Conservation (phyloP, 2,888 invertebrate genomes). For the Eupithecia subfuscata region DNA sequence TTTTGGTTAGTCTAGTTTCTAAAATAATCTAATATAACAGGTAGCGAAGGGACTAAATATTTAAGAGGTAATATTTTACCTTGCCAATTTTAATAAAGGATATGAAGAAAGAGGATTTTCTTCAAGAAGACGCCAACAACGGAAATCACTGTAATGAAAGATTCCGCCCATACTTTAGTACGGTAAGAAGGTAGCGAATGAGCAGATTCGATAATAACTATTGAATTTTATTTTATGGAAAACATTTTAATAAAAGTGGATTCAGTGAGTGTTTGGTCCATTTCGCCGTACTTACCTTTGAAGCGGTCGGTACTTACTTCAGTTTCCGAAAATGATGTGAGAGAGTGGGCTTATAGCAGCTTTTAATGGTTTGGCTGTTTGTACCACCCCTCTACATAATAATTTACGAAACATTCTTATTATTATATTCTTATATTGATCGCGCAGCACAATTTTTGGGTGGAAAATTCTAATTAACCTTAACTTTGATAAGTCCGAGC, state of each 20-base stretch:
- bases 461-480: too few species aligned
- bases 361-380: neutral
- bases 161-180: conserved; percentile 26
- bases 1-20: neutral
- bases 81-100: neutral
- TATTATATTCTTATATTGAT: too few species aligned
- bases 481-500: too few species aligned
- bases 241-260: neutral
- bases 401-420: too few species aligned
- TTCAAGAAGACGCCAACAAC: conserved; percentile 34
- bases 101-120: conserved; percentile 29
- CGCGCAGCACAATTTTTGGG: too few species aligned
- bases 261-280: neutral
- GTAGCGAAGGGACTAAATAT: neutral
- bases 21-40: neutral
- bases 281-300: neutral
- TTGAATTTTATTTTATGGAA: neutral
- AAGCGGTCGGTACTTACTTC: neutral
- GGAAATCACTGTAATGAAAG: conserved; percentile 50
- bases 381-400: too few species aligned
- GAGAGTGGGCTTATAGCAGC: neutral
- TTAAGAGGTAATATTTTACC: neutral
- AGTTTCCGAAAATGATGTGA: neutral
- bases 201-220: neutral
- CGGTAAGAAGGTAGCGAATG: neutral